Conservation (phyloP, 2,113 vertebrate genomes). For the Oriolus oriolus region DNA sequence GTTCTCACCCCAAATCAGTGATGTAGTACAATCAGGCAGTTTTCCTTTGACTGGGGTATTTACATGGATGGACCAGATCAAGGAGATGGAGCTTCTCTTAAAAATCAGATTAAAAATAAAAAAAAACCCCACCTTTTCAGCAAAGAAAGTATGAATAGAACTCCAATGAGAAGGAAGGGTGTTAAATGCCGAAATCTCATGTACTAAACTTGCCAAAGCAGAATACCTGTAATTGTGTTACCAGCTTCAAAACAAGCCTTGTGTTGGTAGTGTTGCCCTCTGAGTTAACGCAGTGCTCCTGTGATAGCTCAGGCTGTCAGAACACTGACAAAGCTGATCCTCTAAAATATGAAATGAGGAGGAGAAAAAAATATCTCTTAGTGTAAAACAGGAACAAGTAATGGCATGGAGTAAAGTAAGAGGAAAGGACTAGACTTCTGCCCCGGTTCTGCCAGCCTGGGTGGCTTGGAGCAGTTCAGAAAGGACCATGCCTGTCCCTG, state of each 20-base stretch:
- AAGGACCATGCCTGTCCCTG: background rate
- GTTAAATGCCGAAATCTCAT: background rate
- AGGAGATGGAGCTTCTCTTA: background rate
- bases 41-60: background rate
- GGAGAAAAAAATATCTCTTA: background rate
- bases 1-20: background rate
- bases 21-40: background rate
- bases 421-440: background rate
- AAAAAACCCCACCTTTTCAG: background rate
- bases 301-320: background rate
- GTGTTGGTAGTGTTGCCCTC: fast-evolving
- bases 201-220: background rate
- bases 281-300: background rate
- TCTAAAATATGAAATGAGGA: background rate
- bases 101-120: background rate
- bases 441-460: background rate
- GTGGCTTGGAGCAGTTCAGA: background rate
- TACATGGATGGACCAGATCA: background rate
- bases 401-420: background rate
- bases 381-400: background rate
- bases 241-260: background rate
- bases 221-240: background rate
- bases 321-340: background rate
- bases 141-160: background rate
- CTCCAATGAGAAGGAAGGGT: background rate